Conservation (phyloP, 2,888 invertebrate species). For the Hedya salicella region DNA sequence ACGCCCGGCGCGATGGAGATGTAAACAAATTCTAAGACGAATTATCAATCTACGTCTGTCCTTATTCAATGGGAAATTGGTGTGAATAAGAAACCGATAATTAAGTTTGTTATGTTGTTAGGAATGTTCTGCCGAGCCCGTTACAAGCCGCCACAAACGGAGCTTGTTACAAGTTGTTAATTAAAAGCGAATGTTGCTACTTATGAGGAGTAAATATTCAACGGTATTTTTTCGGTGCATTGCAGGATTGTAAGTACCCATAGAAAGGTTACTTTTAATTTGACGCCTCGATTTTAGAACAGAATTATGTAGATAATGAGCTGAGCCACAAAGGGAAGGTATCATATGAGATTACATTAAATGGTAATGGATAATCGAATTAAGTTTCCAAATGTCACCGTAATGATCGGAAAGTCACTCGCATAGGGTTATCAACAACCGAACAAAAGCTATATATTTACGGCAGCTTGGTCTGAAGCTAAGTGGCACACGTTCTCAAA, state of each 20-base stretch:
- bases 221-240: not conserved
- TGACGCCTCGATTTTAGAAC: too few species aligned
- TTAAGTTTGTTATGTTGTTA: slow-evolving; percentile 40
- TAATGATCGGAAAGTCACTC: slow-evolving; percentile 25
- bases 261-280: too few species aligned
- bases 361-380: slow-evolving; percentile 22
- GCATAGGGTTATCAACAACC: not conserved
- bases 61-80: slow-evolving; percentile 40
- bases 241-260: not conserved
- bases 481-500: not conserved
- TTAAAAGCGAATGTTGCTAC: slow-evolving; percentile 28
- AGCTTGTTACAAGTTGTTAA: slow-evolving; percentile 25
- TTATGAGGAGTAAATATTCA: slow-evolving; percentile 21
- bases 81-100: slow-evolving; percentile 42
- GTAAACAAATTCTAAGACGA: slow-evolving; percentile 44
- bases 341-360: slow-evolving; percentile 1
- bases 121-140: slow-evolving; percentile 33
- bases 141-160: slow-evolving; percentile 15
- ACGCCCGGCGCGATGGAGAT: slow-evolving; percentile 40
- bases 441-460: not conserved
- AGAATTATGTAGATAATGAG: not conserved
- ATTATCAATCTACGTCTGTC: slow-evolving; percentile 42
- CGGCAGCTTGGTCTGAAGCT: not conserved
- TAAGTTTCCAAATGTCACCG: slow-evolving; percentile 26
- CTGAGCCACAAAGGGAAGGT: not conserved